A percentile compares a stretch with the other conserved stretches of the same genome.
phyloP scores from a whole-genome alignment of 2,797 vertebrate genomes.

The Amazona finschi region DNA sequence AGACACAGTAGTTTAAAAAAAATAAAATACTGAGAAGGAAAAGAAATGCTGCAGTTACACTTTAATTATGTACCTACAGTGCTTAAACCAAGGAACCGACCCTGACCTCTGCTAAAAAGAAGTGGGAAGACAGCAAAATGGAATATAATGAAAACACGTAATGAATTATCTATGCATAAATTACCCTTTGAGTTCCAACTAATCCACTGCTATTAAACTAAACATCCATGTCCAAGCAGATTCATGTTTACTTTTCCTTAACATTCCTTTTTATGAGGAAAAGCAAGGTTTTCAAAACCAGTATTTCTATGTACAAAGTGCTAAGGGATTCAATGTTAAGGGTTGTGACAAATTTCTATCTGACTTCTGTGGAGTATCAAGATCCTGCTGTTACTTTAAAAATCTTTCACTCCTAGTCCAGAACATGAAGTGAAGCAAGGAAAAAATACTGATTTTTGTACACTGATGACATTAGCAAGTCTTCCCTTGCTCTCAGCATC shows the following conservation, averaged over 20 bases:
- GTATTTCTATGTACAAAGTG: background rate
- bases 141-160: slow-evolving; percentile 62
- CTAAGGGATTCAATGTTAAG: background rate
- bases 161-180: slow-evolving; percentile 73
- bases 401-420: background rate
- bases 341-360: slow-evolving; percentile 7
- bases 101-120: slow-evolving; percentile 42
- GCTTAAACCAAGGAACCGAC: slow-evolving; percentile 47
- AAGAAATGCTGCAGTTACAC: slow-evolving; percentile 15
- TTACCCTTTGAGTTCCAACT: slow-evolving; percentile 54
- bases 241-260: slow-evolving; percentile 29
- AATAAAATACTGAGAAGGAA: background rate
- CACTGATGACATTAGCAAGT: background rate
- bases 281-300: background rate
- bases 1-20: background rate
- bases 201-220: slow-evolving; percentile 63
- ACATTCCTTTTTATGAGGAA: slow-evolving; percentile 5
- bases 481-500: background rate
- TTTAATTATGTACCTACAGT: slow-evolving; percentile 54
- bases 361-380: background rate
- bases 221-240: slow-evolving; percentile 53
- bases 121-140: slow-evolving; percentile 44
- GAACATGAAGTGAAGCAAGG: background rate
- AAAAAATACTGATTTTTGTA: background rate
- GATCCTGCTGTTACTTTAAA: slow-evolving; percentile 8